Evolutionary conservation across 1,140 invertebrate genomes (phyloP).

Genomic region (Magallana angulata): DNA sequence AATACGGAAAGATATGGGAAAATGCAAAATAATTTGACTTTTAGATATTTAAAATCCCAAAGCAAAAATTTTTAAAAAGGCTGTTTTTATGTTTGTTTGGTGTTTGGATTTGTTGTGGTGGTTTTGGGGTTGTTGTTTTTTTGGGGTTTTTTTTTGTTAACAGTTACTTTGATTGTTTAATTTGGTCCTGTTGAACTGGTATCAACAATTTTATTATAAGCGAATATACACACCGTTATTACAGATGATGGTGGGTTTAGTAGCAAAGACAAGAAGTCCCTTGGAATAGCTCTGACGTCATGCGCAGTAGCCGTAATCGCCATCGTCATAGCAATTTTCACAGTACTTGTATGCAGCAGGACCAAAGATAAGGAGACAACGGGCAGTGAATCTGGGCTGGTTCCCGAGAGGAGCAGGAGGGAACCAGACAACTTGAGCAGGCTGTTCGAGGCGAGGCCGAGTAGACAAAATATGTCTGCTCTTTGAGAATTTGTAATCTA

Average conservation of each 20-base stretch:
- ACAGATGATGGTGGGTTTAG: conserved; percentile 1
- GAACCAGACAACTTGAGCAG: background rate
- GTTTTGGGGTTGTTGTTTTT: too few species aligned
- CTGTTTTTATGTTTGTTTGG: too few species aligned
- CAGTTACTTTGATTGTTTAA: too few species aligned
- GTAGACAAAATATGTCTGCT: background rate
- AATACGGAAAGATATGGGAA: too few species aligned
- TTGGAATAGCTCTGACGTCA: background rate
- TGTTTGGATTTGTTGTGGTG: too few species aligned
- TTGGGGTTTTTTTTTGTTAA: too few species aligned
- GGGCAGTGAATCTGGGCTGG: background rate
- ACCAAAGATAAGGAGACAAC: background rate
- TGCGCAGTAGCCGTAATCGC: background rate
- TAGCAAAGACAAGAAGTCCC: background rate
- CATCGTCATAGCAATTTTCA: background rate
- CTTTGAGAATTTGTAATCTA: background rate
- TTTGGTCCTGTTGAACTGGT: too few species aligned
- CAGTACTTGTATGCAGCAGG: background rate
- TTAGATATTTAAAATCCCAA: too few species aligned
- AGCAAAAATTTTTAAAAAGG: too few species aligned
- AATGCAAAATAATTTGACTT: too few species aligned
- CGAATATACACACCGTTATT: background rate
- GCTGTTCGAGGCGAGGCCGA: background rate
- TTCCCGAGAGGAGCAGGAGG: background rate
- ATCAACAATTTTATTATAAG: too few species aligned